Conservation (phyloP, 2,888 invertebrate species). For the Diplolepis rosae region DNA sequence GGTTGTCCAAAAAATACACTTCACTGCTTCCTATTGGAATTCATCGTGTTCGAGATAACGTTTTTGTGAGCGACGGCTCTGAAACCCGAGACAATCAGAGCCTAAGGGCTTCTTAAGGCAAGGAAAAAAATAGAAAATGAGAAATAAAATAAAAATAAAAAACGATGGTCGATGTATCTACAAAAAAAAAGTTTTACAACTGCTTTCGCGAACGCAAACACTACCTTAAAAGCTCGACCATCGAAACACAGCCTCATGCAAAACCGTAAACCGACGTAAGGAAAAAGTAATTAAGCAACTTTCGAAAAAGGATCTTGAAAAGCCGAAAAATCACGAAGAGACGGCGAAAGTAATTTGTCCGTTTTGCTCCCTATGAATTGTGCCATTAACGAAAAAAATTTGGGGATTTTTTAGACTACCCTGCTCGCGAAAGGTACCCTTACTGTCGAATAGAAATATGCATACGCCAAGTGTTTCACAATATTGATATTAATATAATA, state of each 20-base stretch:
- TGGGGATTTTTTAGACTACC: conserved; percentile 27
- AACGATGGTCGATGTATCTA: conserved; percentile 11
- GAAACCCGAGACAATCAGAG: conserved; percentile 16
- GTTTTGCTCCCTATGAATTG: conserved; percentile 26
- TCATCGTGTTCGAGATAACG: background rate
- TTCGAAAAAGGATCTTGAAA: background rate
- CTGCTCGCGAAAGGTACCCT: conserved; percentile 62
- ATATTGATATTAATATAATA: conserved; percentile 70
- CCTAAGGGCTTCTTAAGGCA: conserved; percentile 2
- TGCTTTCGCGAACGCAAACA: background rate
- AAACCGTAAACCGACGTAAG: conserved; percentile 21
- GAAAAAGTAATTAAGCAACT: background rate
- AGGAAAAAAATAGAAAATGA: background rate
- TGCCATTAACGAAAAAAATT: background rate
- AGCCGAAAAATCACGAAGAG: conserved; percentile 7
- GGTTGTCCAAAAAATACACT: conserved; percentile 24
- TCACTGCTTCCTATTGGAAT: background rate
- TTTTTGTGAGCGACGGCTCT: conserved; percentile 19
- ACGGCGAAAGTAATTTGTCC: conserved; percentile 16
- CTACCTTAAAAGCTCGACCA: conserved; percentile 13
- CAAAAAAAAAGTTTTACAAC: background rate
- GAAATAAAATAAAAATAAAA: background rate
- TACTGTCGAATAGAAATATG: conserved; percentile 71
- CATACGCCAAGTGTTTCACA: conserved; percentile 69
- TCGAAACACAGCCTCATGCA: conserved; percentile 26